Evolutionary conservation across 1,140 invertebrate species (phyloP), one percentile per base, ranked within the genome.

Genomic region (Drosophila bocki): DNA sequence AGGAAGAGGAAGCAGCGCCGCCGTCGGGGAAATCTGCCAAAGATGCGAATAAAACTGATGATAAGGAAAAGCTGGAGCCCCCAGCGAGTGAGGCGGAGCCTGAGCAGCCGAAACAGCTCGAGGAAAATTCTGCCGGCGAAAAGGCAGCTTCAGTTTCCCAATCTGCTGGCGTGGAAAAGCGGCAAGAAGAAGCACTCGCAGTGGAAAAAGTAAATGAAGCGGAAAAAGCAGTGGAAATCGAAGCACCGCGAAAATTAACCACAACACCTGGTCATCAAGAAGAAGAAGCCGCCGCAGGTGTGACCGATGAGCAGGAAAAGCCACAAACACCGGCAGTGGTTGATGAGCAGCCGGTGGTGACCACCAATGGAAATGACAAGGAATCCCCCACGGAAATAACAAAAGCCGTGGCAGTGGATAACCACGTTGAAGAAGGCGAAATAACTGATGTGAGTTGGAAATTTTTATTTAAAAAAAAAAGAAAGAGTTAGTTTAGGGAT

Each of bases 401-500:
- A 39, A 33, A 19, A 8, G 39, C 19, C 0, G 44, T 3, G 3
- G 8, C 62, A 35, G 62, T n/a, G 13, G 56, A 78, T 3, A 80
- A 59, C 19, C 82, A 88, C 54, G 69, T 68, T 11, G 84, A 88
- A 37, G 84, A 88, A 39, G 84, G 84, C 8, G 84, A 88, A 81
- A 88, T 88, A 45, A 84, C 74, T 3, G 84, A 88, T 39, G 84
- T 88, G 56, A 88, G 84, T 77, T 17, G 0, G 4, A 26, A 3
- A 13, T 15, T 17, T 67, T 4, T 26, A 47, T 9, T n/a, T 1
- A 7, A 26, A 6, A n/a, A 4, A 12, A 4, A 3, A 17, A 5
- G 3, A n/a, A 9, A 9, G 9, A n/a, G 22, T 61, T 13, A 13
- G 11, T 13, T 54, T 11, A 4, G 6, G 7, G 2, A 9, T 12